Conservation (phyloP, 2,113 vertebrate genomes). For the Heterotilapia buettikoferi region DNA sequence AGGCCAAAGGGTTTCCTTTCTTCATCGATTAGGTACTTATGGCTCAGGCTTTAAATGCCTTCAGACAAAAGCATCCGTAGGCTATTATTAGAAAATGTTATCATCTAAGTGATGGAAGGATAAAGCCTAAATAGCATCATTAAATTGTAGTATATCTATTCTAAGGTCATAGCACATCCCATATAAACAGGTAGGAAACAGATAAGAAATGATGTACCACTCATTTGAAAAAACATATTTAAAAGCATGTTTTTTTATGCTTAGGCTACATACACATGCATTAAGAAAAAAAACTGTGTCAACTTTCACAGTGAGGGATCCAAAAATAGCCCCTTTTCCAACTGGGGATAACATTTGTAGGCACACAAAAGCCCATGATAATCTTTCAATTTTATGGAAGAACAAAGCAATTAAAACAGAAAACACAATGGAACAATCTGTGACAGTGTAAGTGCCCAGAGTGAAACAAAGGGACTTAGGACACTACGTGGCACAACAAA, state of each 20-base stretch:
- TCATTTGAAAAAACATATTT: conserved; percentile 13
- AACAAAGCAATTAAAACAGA: conserved; percentile 64
- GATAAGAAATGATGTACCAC: background rate
- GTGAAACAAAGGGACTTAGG: conserved; percentile 55
- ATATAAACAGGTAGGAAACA: background rate
- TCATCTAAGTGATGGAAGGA: conserved; percentile 30
- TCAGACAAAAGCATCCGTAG: conserved; percentile 15
- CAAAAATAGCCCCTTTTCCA: conserved; percentile 69
- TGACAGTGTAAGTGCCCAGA: conserved; percentile 28
- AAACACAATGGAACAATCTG: conserved; percentile 42
- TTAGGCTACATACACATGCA: conserved; percentile 30
- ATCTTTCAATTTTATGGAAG: conserved; percentile 66
- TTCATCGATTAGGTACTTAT: conserved; percentile 22
- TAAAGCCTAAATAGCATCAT: conserved; percentile 7
- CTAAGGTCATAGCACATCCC: background rate
- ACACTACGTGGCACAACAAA: conserved; percentile 33
- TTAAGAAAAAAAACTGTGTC: conserved; percentile 64
- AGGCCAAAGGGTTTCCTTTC: conserved; percentile 26
- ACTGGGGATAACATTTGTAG: conserved; percentile 65
- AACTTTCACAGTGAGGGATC: conserved; percentile 63
- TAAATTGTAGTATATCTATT: conserved; percentile 7
- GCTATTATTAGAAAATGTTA: conserved; percentile 30
- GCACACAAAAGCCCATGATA: conserved; percentile 65
- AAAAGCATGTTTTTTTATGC: conserved; percentile 17
- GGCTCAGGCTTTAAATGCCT: background rate